Evolutionary conservation across 2,797 vertebrate species (phyloP).

Genomic region (Malurus splendens): DNA sequence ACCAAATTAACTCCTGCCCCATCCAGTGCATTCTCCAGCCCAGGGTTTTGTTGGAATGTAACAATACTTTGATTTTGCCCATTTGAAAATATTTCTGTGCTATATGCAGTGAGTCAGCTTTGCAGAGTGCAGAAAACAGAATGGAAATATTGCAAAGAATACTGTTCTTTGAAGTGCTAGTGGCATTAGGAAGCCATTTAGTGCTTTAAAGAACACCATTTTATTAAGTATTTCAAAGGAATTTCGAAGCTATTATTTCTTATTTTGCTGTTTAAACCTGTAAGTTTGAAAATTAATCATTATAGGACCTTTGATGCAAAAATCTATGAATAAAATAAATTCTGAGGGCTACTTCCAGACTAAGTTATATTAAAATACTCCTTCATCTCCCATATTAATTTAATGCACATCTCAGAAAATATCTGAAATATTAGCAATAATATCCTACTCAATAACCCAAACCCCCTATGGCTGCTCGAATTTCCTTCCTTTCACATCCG

Average conservation of each 20-base stretch:
- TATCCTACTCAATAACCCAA: neutral
- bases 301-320: conserved; percentile 23
- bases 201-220: neutral
- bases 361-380: neutral
- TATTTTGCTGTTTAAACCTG: conserved; percentile 31
- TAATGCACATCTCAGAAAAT: neutral
- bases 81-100: neutral
- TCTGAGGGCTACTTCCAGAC: neutral
- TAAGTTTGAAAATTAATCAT: conserved; percentile 1
- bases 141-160: neutral
- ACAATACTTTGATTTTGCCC: neutral
- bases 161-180: neutral
- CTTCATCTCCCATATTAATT: neutral
- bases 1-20: neutral
- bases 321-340: conserved; percentile 19
- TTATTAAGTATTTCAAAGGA: conserved; percentile 17
- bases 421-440: neutral
- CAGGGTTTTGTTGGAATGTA: neutral
- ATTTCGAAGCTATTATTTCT: neutral
- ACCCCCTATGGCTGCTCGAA: neutral
- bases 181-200: neutral
- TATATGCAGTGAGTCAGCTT: neutral
- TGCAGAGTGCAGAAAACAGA: neutral
- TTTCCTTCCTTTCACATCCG: neutral
- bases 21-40: neutral